Evolutionary conservation across 2,113 vertebrate genomes (phyloP), one percentile per base, ranked within the genome.

Genomic region (Martes martes): DNA sequence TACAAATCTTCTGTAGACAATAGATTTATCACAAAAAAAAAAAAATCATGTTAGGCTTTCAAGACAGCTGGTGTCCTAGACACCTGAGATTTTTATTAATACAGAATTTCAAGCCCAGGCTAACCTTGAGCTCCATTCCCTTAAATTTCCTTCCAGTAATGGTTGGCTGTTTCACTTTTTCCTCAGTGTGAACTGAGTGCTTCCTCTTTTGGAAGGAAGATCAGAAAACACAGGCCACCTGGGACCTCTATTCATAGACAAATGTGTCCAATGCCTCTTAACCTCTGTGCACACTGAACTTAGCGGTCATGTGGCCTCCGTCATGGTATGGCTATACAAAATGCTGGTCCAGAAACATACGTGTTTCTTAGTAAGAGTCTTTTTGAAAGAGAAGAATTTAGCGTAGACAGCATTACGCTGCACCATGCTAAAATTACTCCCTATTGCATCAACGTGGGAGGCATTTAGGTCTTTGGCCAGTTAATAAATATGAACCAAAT

Each of bases 301-400:
- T 82, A 15, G 5, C 52, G 91, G 96, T 80, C 94, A 86, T 47
- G 95, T 86, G 45, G 39, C 67, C 87, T 97, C 36, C 63, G 61
- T 93, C 81, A 71, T 19, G 31, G 28, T 52, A 18, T 26, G 82
- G 65, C 81, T 95, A 81, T 15, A 84, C 36, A 24, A 96, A 97
- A 98, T 9, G 4, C 74, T 55, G 21, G 47, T 13, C n/a, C 33
- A 23, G 71, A 90, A 36, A 69, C 55, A 16, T 4, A 47, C 31
- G 19, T 69, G 33, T 82, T 91, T 79, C 65, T 74, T 33, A 93
- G 93, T 28, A 92, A 28, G 23, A 95, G 1, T 94, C 16, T 26
- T 63, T 93, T 67, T 95, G 18, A 95, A 97, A 85, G 73, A 94
- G 4, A 97, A 95, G 1, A 94, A 86, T 84, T 88, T 52, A 47